Evolutionary conservation across 2,888 invertebrate species (phyloP).

Genomic region (Boloria euphrosyne): DNA sequence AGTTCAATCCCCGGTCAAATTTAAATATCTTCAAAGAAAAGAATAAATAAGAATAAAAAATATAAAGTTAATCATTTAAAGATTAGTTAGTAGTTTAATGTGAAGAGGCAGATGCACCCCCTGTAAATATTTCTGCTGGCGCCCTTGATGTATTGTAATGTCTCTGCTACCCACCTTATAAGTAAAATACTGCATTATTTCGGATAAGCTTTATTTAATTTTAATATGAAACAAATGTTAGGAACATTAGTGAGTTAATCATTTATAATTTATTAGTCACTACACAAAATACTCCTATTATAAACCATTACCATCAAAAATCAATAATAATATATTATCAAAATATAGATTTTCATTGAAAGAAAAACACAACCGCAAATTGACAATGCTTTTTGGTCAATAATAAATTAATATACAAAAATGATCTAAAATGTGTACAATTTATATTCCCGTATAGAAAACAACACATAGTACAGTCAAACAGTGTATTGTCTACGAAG

Average conservation of each 20-base stretch:
- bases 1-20: no score
- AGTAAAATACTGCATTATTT: conserved; percentile 5
- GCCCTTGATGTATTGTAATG: not conserved
- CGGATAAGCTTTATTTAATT: conserved; percentile 4
- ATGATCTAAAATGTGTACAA: conserved; percentile 12
- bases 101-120: no score
- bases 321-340: conserved; percentile 13
- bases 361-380: conserved; percentile 37
- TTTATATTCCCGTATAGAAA: not conserved
- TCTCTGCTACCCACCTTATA: conserved; percentile 10
- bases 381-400: conserved; percentile 32
- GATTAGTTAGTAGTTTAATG: no score
- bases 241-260: conserved; percentile 31
- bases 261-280: conserved; percentile 16
- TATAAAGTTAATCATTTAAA: no score
- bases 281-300: conserved; percentile 21
- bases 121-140: no score
- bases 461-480: conserved; percentile 31
- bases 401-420: conserved; percentile 32
- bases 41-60: no score
- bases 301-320: conserved; percentile 29
- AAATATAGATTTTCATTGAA: conserved; percentile 20
- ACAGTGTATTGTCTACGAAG: conserved; percentile 46
- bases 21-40: no score
- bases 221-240: conserved; percentile 27